Percentiles rank a stretch among this genome's conserved stretches.
Conservation (phyloP, 2,113 vertebrate genomes). For the Chascanopsetta lugubris region DNA sequence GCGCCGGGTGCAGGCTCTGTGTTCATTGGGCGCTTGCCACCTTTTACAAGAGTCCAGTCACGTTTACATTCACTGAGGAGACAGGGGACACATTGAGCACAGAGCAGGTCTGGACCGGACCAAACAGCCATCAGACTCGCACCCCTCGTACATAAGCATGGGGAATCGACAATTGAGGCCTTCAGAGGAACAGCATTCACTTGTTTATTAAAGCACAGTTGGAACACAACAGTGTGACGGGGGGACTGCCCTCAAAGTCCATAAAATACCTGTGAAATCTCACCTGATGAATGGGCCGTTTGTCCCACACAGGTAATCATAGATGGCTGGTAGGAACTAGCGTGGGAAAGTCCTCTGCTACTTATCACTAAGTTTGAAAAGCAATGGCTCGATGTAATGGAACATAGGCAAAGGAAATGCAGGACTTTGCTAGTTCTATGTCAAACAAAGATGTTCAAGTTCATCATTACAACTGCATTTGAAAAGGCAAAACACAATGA, state of each 20-base stretch:
- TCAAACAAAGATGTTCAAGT: neutral
- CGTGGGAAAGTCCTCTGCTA: neutral
- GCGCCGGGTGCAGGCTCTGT: conserved; percentile 11
- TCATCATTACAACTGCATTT: neutral
- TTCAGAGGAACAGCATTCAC: conserved; percentile 22
- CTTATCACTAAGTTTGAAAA: neutral
- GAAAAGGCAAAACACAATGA: no score
- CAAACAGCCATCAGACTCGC: conserved; percentile 7
- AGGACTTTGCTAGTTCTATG: no score
- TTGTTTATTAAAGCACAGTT: conserved; percentile 8
- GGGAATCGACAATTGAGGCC: conserved; percentile 39
- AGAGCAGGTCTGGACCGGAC: conserved; percentile 33
- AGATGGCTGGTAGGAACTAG: neutral
- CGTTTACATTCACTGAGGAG: conserved; percentile 11
- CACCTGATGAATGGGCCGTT: conserved; percentile 16
- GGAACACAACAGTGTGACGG: conserved; percentile 11
- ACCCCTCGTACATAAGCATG: conserved; percentile 2
- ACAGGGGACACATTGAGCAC: conserved; percentile 59
- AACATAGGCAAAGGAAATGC: no score
- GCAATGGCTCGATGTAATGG: neutral
- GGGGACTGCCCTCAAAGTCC: neutral
- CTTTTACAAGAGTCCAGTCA: conserved; percentile 49
- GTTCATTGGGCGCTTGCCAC: conserved; percentile 33
- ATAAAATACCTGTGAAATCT: conserved; percentile 31
- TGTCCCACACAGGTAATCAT: conserved; percentile 6